Conservation (phyloP, 2,888 invertebrate species). For the Torymus aiolomorphi region DNA sequence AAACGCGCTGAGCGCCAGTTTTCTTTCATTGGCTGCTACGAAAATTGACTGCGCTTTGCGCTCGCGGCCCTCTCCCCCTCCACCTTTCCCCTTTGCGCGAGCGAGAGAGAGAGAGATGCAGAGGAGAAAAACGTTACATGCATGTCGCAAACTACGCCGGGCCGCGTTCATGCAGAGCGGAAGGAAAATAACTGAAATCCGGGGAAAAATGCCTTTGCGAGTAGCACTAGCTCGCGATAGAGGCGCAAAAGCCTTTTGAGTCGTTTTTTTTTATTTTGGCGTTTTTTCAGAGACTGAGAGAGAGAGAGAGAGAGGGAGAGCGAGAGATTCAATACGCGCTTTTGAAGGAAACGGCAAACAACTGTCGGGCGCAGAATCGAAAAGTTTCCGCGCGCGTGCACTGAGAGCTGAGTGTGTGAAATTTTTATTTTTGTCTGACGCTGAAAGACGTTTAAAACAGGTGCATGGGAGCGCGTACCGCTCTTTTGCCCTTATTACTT, state of each 20-base stretch:
- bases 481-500: neutral
- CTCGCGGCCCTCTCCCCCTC: neutral
- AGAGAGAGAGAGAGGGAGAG: too few relatives aligned
- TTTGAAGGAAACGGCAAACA: constrained; percentile 47
- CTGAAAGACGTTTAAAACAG: constrained; percentile 10
- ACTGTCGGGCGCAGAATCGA: constrained; percentile 41
- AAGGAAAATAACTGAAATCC: constrained; percentile 42
- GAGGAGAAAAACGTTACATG: constrained; percentile 54
- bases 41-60: constrained; percentile 64
- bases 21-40: constrained; percentile 61
- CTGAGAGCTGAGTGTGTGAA: constrained; percentile 12
- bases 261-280: neutral
- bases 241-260: constrained; percentile 42
- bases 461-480: neutral
- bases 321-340: constrained; percentile 40
- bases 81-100: neutral
- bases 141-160: constrained; percentile 40
- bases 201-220: constrained; percentile 45
- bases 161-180: neutral
- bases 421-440: constrained; percentile 40
- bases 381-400: neutral
- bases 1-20: constrained; percentile 48
- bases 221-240: neutral
- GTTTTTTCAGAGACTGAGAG: neutral
- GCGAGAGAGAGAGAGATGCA: constrained; percentile 11